Evolutionary conservation across 2,113 vertebrate species (phyloP), one percentile per base, ranked within the genome.

Genomic region (Chrysemys picta): DNA sequence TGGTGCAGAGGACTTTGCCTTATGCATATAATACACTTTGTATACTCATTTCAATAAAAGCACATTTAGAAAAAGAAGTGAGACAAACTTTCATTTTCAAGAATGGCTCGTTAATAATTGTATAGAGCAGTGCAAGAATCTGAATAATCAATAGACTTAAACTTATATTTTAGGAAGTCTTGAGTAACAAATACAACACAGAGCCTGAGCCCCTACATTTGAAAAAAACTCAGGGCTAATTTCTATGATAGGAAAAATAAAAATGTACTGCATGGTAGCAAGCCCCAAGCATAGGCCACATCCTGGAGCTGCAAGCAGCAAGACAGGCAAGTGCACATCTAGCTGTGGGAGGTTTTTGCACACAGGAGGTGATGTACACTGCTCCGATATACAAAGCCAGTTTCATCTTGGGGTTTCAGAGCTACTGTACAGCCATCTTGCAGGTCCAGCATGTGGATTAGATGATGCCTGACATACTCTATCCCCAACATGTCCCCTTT

Each of bases 271-370:
- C 31, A 2, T 47, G 35, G 78, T 38, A 54, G 49, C 29, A 84
- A 93, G 91, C 96, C 96, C 38, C 75, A 90, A 87, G 94, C 91
- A 83, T 84, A 27, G 14, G 82, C 9, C 82, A 57, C n/a, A 88
- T 89, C 93, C 93, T 93, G 87, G 49, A 94, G 91, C 94, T 95
- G 69, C 83, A 84, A 95, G 89, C 80, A 96, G 87, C 57, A 90
- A 80, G 88, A 83, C 89, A 94, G 89, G 87, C 80, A 92, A 95
- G 31, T 53, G 93, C 93, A 96, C 91, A 92, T 0, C 0, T n/a
- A 84, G 91, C 93, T 90, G 96, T 85, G 90, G 89, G 62, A 86
- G 42, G 10, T 31, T 72, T 84, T 52, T 84, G 84, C 56, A 89
- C 24, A 45, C 29, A 76, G 54, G 87, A 62, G 4, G 19, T 1